phyloP scores from a whole-genome alignment of 2,797 vertebrate genomes.

The Ctenochaetus hawaiiensis region DNA sequence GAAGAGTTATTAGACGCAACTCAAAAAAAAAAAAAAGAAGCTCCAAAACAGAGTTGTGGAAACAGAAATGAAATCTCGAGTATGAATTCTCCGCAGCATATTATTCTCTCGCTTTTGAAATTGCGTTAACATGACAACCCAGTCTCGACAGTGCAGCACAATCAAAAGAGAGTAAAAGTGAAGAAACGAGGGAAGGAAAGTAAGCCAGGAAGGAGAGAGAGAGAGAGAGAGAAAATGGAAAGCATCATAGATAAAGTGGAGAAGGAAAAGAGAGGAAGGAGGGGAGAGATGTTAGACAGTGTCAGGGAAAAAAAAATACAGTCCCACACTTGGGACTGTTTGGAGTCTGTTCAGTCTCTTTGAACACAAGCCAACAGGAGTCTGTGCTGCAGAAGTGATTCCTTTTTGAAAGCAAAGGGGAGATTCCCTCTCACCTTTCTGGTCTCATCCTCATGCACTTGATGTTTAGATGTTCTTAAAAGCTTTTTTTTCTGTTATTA shows the following conservation, averaged over 20 bases:
- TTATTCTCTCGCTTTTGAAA: constrained; percentile 47
- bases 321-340: constrained; percentile 70
- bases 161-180: constrained; percentile 41
- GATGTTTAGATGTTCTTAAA: constrained; percentile 62
- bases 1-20: constrained; percentile 28
- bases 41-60: constrained; percentile 4
- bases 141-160: constrained; percentile 37
- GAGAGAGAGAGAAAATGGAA: not conserved
- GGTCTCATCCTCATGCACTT: constrained; percentile 34
- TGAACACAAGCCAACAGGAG: constrained; percentile 68
- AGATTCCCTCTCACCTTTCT: constrained; percentile 58
- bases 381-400: constrained; percentile 54
- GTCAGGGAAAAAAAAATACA: constrained; percentile 52
- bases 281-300: constrained; percentile 32
- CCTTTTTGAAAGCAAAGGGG: constrained; percentile 51
- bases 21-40: constrained; percentile 17
- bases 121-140: constrained; percentile 44
- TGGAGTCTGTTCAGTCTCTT: constrained; percentile 65
- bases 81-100: constrained; percentile 31
- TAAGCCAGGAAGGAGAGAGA: constrained; percentile 1
- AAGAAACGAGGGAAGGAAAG: not conserved
- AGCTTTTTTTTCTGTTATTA: constrained; percentile 27
- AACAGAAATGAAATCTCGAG: constrained; percentile 27
- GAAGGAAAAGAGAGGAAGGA: constrained; percentile 12
- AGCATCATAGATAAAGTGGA: constrained; percentile 32